Evolutionary conservation across 2,888 invertebrate species (phyloP).

Genomic region (Scrobipalpa atriplicella): DNA sequence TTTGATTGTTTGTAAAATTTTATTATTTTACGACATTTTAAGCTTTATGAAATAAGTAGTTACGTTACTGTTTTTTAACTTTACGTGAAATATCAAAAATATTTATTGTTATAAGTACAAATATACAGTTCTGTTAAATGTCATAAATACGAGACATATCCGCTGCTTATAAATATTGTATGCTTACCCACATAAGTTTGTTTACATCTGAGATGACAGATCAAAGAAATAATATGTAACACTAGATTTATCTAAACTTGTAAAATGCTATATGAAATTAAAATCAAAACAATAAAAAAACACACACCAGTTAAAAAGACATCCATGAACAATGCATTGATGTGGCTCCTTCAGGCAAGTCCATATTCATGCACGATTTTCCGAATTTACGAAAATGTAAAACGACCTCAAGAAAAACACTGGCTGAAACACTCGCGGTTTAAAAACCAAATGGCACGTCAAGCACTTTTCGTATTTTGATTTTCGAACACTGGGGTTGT

Average conservation of each 20-base stretch:
- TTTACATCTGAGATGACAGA: conserved; percentile 16
- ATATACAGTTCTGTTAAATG: not conserved
- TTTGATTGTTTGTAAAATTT: too few species aligned
- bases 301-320: conserved; percentile 82
- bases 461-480: conserved; percentile 36
- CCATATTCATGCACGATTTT: conserved; percentile 74
- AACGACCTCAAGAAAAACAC: conserved; percentile 52
- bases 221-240: not conserved
- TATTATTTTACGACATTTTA: too few species aligned
- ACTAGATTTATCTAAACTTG: not conserved
- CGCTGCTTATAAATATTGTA: not conserved
- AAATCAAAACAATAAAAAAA: conserved; percentile 44
- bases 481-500: conserved; percentile 51
- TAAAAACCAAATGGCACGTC: conserved; percentile 31
- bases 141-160: not conserved
- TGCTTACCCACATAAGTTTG: conserved; percentile 35
- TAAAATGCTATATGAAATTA: not conserved
- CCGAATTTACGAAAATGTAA: conserved; percentile 54
- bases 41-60: too few species aligned
- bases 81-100: too few species aligned
- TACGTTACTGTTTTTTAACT: too few species aligned
- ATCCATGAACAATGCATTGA: conserved; percentile 83
- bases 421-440: conserved; percentile 52
- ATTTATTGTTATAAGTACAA: not conserved
- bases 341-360: conserved; percentile 76